Conservation (phyloP, 2,888 invertebrate species). For the Iphiclides podalirius region DNA sequence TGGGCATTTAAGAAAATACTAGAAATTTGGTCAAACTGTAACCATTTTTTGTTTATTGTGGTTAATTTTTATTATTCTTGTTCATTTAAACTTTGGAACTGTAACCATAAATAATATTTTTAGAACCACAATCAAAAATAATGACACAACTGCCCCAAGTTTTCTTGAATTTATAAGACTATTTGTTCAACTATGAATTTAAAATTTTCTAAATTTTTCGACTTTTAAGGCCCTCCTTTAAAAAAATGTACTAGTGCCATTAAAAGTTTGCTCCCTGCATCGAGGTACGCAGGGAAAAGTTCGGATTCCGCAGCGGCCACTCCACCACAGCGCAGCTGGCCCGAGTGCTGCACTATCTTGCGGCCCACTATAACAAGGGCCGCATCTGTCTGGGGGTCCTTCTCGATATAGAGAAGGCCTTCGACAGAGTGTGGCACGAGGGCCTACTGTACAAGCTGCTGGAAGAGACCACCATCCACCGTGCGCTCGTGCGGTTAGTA, state of each 20-base stretch:
- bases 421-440: too few relatives aligned
- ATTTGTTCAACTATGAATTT: conserved; percentile 20
- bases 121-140: conserved; percentile 13
- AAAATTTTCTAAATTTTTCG: conserved; percentile 17
- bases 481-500: too few relatives aligned
- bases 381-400: too few relatives aligned
- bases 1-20: conserved; percentile 14
- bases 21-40: conserved; percentile 24
- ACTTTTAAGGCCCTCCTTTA: background rate
- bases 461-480: too few relatives aligned
- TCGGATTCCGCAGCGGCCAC: too few relatives aligned
- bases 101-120: conserved; percentile 11
- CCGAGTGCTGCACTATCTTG: too few relatives aligned
- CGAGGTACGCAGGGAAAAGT: too few relatives aligned
- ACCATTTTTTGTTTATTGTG: conserved; percentile 22
- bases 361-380: too few relatives aligned
- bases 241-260: conserved; percentile 6
- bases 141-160: conserved; percentile 21
- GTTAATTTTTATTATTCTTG: conserved; percentile 23
- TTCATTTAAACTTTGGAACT: conserved; percentile 24
- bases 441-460: too few relatives aligned
- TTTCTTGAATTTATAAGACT: conserved; percentile 17
- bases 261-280: too few relatives aligned
- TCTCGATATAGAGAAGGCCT: too few relatives aligned
- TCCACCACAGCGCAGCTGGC: too few relatives aligned